These are phyloP conservation scores for Hymenopus coronatus DNA, from an alignment of 2,888 invertebrate genomes.

Conservation along the genomic window DNA sequence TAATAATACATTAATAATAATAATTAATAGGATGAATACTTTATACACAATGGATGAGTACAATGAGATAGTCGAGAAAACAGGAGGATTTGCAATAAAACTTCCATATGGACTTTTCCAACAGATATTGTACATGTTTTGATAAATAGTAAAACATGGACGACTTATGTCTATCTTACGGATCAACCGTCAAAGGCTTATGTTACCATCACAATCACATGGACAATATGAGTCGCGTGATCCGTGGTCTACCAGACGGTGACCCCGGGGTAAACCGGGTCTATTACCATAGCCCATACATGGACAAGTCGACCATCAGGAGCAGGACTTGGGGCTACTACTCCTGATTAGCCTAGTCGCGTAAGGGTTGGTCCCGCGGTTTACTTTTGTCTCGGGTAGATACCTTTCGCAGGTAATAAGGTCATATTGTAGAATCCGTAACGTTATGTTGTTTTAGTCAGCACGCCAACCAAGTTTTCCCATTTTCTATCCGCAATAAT, in stretches of 20 bases:
- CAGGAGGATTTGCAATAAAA: not conserved
- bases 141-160: not conserved
- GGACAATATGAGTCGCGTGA: not conserved
- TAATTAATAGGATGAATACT: constrained; percentile 21
- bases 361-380: not conserved
- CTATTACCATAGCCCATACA: not conserved
- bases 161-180: not conserved
- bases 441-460: not conserved
- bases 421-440: not conserved
- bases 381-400: not conserved
- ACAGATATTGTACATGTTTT: not conserved
- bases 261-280: not conserved
- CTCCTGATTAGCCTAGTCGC: not conserved
- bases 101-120: not conserved
- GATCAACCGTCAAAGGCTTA: not conserved
- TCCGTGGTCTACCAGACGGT: not conserved
- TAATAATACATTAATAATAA: constrained; percentile 2
- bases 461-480: not conserved
- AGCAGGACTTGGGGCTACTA: not conserved
- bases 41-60: constrained; percentile 16
- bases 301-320: not conserved
- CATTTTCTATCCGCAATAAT: not conserved
- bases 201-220: not conserved
- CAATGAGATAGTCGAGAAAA: not conserved
- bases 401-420: not conserved